Conservation (phyloP, 2,113 vertebrate species). For the Nothocercus nigrocapillus region DNA sequence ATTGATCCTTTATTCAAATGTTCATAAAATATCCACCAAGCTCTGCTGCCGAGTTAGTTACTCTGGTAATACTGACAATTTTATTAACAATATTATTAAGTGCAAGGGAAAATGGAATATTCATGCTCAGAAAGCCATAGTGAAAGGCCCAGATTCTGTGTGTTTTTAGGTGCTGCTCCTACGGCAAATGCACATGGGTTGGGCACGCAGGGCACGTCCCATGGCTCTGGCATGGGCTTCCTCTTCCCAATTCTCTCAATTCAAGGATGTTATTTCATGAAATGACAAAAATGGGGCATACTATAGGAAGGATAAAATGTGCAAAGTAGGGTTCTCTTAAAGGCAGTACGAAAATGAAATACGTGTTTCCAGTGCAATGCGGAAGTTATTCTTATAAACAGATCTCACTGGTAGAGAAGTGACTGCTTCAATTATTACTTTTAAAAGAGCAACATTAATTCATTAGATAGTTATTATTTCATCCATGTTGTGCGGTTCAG, state of each 20-base stretch:
- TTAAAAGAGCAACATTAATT: not conserved
- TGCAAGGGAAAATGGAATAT: not conserved
- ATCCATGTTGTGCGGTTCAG: not conserved
- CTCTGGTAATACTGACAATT: not conserved
- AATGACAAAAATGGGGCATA: not conserved
- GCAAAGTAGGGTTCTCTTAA: not conserved
- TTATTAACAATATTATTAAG: not conserved
- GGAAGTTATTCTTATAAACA: not conserved
- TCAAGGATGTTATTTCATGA: not conserved
- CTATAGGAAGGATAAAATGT: not conserved
- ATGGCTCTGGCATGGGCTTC: not conserved
- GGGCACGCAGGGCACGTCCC: not conserved
- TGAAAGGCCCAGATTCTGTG: not conserved
- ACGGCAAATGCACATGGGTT: not conserved
- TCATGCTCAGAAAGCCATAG: not conserved
- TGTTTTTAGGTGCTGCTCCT: not conserved
- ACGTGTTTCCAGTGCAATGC: not conserved
- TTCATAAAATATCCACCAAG: conserved; percentile 55
- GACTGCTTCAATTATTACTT: not conserved
- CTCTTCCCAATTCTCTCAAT: not conserved
- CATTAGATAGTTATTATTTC: not conserved
- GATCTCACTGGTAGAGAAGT: not conserved
- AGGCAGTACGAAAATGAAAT: not conserved
- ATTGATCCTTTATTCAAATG: conserved; percentile 66
- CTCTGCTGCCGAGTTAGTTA: not conserved